These are phyloP conservation scores for Allophyes oxyacanthae DNA, from an alignment of 2,888 invertebrate genomes.

Conservation along the genomic window DNA sequence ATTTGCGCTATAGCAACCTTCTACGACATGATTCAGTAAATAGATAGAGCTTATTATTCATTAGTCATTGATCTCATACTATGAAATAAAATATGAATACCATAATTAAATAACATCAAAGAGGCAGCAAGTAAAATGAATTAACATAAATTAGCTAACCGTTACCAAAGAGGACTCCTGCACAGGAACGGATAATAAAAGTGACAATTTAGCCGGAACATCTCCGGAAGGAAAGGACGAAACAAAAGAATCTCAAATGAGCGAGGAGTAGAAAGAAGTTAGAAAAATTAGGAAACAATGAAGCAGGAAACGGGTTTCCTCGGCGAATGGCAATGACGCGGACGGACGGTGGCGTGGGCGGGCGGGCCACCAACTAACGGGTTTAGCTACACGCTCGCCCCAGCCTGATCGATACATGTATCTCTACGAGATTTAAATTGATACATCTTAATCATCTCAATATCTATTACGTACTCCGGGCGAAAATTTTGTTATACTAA, in stretches of 20 bases:
- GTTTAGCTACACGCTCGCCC: constrained; percentile 47
- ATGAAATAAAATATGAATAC: neutral
- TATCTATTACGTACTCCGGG: constrained; percentile 6
- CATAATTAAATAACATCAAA: neutral
- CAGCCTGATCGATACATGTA: constrained; percentile 56
- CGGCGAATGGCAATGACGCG: constrained; percentile 65
- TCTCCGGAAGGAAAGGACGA: constrained; percentile 75
- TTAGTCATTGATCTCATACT: too few relatives aligned
- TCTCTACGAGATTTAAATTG: constrained; percentile 45
- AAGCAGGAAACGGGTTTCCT: constrained; percentile 81
- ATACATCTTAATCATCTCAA: constrained; percentile 38
- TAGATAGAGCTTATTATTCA: neutral
- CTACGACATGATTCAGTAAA: neutral
- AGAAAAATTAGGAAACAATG: constrained; percentile 84
- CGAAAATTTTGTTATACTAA: constrained; percentile 4
- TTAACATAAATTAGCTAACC: constrained; percentile 53
- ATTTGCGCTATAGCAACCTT: neutral
- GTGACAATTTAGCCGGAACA: constrained; percentile 82
- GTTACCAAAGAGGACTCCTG: constrained; percentile 55
- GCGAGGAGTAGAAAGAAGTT: constrained; percentile 74
- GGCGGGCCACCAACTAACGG: constrained; percentile 50
- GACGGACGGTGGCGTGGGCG: constrained; percentile 44
- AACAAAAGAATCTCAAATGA: constrained; percentile 77
- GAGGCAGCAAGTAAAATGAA: constrained; percentile 32
- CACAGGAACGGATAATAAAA: constrained; percentile 75